These are phyloP conservation scores for Myoxocephalus aenaeus DNA, from an alignment of 2,797 vertebrate species.

Conservation along the genomic window DNA sequence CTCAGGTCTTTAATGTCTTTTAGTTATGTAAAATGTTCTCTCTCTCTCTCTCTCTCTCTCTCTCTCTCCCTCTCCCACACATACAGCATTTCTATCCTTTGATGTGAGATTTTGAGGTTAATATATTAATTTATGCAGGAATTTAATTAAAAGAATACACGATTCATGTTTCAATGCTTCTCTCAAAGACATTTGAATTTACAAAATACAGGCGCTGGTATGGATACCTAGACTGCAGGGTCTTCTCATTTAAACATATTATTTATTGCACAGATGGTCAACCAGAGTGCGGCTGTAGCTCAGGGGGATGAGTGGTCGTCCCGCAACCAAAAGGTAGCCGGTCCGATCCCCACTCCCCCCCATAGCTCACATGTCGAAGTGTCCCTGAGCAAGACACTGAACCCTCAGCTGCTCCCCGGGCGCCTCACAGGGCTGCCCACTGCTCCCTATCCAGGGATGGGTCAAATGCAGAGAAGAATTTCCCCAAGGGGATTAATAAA, in stretches of 20 bases:
- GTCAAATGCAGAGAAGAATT: too few relatives aligned
- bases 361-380: too few relatives aligned
- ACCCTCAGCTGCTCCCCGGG: too few relatives aligned
- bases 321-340: too few relatives aligned
- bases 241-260: conserved; percentile 22
- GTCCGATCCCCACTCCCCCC: too few relatives aligned
- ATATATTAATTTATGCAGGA: conserved; percentile 53
- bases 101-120: conserved; percentile 51
- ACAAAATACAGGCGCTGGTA: not conserved
- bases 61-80: not conserved
- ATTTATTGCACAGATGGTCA: conserved; percentile 34
- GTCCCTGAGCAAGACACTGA: too few relatives aligned
- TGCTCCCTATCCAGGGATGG: too few relatives aligned
- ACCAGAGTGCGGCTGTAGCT: too few relatives aligned
- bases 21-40: not conserved
- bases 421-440: too few relatives aligned
- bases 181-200: conserved; percentile 21
- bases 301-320: too few relatives aligned
- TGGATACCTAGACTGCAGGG: not conserved
- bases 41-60: not conserved
- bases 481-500: too few relatives aligned
- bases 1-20: not conserved
- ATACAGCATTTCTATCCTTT: conserved; percentile 26
- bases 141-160: conserved; percentile 44
- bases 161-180: conserved; percentile 26